Conservation (phyloP, 2,888 invertebrate genomes). For the Phlogophora meticulosa region DNA sequence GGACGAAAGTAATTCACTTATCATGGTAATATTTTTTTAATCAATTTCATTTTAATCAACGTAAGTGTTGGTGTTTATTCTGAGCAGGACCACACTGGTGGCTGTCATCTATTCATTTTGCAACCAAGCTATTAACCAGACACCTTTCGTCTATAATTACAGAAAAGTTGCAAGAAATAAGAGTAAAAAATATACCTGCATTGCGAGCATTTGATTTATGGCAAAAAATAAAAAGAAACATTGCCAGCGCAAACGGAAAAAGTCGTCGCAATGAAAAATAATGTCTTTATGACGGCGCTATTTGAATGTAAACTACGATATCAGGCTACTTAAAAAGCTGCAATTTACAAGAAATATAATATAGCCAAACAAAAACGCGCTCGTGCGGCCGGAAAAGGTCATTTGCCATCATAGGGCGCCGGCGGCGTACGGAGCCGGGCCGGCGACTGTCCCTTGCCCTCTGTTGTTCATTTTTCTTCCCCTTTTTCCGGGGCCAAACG, state of each 20-base stretch:
- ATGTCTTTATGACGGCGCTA: slow-evolving; percentile 54
- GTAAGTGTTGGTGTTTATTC: slow-evolving; percentile 46
- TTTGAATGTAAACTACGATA: slow-evolving; percentile 61
- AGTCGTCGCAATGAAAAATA: slow-evolving; percentile 62
- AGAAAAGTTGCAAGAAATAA: slow-evolving; percentile 16
- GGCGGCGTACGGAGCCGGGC: slow-evolving; percentile 64
- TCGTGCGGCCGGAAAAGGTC: slow-evolving; percentile 71
- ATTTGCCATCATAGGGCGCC: slow-evolving; percentile 80
- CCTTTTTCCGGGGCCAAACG: slow-evolving; percentile 84
- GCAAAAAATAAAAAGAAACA: slow-evolving; percentile 52
- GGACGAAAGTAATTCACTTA: slow-evolving; percentile 56
- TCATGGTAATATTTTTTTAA: slow-evolving; percentile 51
- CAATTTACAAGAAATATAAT: slow-evolving; percentile 67
- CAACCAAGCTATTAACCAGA: slow-evolving; percentile 40
- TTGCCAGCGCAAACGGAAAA: slow-evolving; percentile 60
- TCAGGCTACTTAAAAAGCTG: slow-evolving; percentile 62
- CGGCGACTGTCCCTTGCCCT: slow-evolving; percentile 82
- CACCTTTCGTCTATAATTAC: slow-evolving; percentile 33
- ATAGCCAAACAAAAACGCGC: slow-evolving; percentile 68
- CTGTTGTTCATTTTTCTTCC: slow-evolving; percentile 89
- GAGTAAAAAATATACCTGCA: slow-evolving; percentile 39
- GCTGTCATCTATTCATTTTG: slow-evolving; percentile 18
- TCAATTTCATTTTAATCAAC: slow-evolving; percentile 59
- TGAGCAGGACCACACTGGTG: slow-evolving; percentile 14
- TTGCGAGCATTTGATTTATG: slow-evolving; percentile 54